Conservation (phyloP, 2,113 vertebrate genomes). For the Cyphomyrus plagiostoma region DNA sequence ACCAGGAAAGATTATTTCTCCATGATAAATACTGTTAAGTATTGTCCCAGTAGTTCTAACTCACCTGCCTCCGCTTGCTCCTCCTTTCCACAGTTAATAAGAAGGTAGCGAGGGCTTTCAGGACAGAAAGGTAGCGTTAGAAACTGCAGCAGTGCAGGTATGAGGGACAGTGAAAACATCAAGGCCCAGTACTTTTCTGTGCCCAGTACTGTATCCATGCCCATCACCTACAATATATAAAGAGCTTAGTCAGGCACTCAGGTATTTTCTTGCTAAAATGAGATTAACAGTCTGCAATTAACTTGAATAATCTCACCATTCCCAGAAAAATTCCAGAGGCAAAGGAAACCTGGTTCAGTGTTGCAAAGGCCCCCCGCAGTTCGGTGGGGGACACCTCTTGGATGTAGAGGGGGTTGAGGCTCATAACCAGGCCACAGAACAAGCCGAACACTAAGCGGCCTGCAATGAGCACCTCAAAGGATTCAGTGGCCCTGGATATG, state of each 20-base stretch:
- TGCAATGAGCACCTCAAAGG: conserved; percentile 64
- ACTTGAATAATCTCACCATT: conserved; percentile 52
- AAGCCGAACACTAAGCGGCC: conserved; percentile 64
- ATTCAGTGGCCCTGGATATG: conserved; percentile 51
- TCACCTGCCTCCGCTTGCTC: conserved; percentile 55
- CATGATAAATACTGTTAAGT: too few species aligned
- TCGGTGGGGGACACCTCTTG: conserved; percentile 64
- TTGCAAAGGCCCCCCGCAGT: conserved; percentile 64
- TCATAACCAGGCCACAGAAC: conserved; percentile 68
- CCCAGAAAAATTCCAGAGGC: conserved; percentile 61
- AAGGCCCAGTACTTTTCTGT: conserved; percentile 56
- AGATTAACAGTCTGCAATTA: background rate
- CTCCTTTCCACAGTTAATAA: conserved; percentile 58
- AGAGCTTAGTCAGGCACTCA: background rate
- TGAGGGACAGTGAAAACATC: conserved; percentile 65
- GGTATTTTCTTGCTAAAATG: background rate
- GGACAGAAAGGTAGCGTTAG: conserved; percentile 66
- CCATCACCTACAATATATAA: conserved; percentile 52
- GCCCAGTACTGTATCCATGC: conserved; percentile 61
- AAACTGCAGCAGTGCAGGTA: conserved; percentile 62
- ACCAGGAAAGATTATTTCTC: background rate
- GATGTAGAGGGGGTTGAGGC: conserved; percentile 67
- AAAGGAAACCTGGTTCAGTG: conserved; percentile 66
- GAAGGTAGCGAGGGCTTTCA: conserved; percentile 67
- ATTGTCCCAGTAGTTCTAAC: conserved; percentile 13